phyloP scores from a whole-genome alignment of 2,888 invertebrate species.

The Lobophora halterata region DNA sequence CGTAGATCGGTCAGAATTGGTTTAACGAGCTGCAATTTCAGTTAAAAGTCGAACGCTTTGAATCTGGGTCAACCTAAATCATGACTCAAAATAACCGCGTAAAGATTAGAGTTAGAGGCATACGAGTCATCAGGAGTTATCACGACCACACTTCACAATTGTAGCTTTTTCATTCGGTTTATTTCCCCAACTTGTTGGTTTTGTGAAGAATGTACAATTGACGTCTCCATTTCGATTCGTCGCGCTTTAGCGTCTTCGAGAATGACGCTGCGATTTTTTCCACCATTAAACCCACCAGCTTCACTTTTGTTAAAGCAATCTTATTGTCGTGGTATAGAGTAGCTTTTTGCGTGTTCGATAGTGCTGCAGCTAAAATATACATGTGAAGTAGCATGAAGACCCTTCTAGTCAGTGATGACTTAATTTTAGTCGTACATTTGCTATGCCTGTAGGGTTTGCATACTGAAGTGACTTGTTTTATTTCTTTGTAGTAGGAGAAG shows the following conservation, averaged over 20 bases:
- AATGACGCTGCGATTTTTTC: conserved; percentile 73
- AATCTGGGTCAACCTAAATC: conserved; percentile 21
- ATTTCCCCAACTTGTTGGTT: conserved; percentile 63
- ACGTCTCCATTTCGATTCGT: conserved; percentile 73
- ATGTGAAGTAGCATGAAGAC: conserved; percentile 53
- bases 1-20: conserved; percentile 11
- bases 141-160: conserved; percentile 17
- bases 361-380: conserved; percentile 39
- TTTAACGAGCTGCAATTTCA: conserved; percentile 16
- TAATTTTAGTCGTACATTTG: conserved; percentile 65
- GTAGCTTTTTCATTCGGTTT: conserved; percentile 23
- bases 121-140: conserved; percentile 14
- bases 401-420: conserved; percentile 69
- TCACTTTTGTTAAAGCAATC: too few relatives aligned
- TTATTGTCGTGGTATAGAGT: conserved; percentile 14
- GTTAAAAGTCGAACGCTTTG: conserved; percentile 16
- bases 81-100: conserved; percentile 19
- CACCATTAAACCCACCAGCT: conserved; percentile 28
- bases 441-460: conserved; percentile 58
- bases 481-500: conserved; percentile 18
- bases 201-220: conserved; percentile 69
- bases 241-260: conserved; percentile 57
- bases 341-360: conserved; percentile 18
- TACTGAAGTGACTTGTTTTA: conserved; percentile 28
- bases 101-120: conserved; percentile 18